Evolutionary conservation across 2,113 vertebrate genomes (phyloP), one percentile per base, ranked within the genome.

Genomic region (Grantiella picta): DNA sequence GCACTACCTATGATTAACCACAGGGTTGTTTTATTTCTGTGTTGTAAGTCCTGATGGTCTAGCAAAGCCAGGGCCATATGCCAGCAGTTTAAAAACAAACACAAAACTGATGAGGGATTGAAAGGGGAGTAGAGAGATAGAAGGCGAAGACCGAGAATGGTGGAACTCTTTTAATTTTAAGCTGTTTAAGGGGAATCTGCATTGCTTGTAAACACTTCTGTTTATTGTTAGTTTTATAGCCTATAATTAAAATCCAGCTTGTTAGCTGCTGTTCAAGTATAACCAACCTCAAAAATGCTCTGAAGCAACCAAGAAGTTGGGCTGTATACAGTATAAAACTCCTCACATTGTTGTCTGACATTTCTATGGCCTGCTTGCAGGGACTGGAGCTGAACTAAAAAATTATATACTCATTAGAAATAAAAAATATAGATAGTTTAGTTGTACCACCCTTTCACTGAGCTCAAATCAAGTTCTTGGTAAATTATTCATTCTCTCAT

Each of bases 201-300:
- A 42, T 81, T n/a, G n/a, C 60, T 65, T 81, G 52, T 82, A 35
- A 76, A 72, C 42, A 22, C 22, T 71, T 69, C 28, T 70, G 44
- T 77, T 96, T 92, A 53, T 86, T 77, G 35, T 24, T 88, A 40
- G 33, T 78, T 92, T 86, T 93, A 66, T 57, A 77, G 50, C 65
- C 45, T 96, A 3, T 91, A 93, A 95, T 96, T 97, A 95, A 90
- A 92, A 82, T 72, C 17, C 23, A 64, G 25, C 50, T 61, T 40
- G 53, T 47, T 92, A 45, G 59, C 56, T 94, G 85, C 42, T 70
- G 63, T 91, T 96, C 87, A 72, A 50, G 73, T 81, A 86, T 75
- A 89, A 87, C 76, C 70, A 75, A 69, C 59, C 24, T 76, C 69
- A 76, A 35, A 70, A 91, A 71, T 90, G 61, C 89, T 72, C 2